Base-by-base conservation (phyloP, 2,888 invertebrate genomes). In the Lasioglossum malachurum region DNA sequence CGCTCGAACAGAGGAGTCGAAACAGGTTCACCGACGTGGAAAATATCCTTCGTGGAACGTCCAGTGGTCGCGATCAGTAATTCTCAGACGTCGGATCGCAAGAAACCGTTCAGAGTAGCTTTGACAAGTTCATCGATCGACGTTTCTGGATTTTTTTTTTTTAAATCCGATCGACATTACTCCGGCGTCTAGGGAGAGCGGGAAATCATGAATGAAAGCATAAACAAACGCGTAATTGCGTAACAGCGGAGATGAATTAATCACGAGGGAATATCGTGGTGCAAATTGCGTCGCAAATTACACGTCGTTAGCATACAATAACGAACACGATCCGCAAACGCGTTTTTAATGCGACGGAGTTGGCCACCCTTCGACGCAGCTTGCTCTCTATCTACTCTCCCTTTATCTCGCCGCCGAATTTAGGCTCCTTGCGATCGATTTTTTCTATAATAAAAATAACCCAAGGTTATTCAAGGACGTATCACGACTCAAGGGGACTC, bases 221-320 rank as follows among this genome's bases (percentile, higher is more conserved):
- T n/a, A n/a, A 71, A 78, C 60, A 44, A 41, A 23, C 72, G 16
- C 60, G 64, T 73, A 64, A 82, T 78, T 41, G 78, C 67, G 49
- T 44, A 74, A 82, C 8, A 78, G 41, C 41, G 49, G 49, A 53
- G 82, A 31, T 67, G 78, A 82, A 82, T 78, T 67, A 73, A 82
- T 67, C 73, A 31, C 64, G 49, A n/a, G 73, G 78, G 41, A 73
- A 41, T 31, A 78, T 49, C n/a, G 10, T 16, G 73, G 41, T 67
- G 78, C 78, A 64, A 73, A 78, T 78, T 72, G 49, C 78, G 23
- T 31, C 31, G 72, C 46, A 72, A 72, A 78, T 82, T 64, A 72
- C 46, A 12, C 31, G 60, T 78, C 82, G 82, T 82, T 82, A 78
- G 82, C 82, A 78, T 82, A 82, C 82, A 78, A 82, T 78, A 49